A percentile compares a stretch with the other conserved stretches of the same genome.
phyloP scores from a whole-genome alignment of 2,113 vertebrate genomes.

The Tonatia bakeri region DNA sequence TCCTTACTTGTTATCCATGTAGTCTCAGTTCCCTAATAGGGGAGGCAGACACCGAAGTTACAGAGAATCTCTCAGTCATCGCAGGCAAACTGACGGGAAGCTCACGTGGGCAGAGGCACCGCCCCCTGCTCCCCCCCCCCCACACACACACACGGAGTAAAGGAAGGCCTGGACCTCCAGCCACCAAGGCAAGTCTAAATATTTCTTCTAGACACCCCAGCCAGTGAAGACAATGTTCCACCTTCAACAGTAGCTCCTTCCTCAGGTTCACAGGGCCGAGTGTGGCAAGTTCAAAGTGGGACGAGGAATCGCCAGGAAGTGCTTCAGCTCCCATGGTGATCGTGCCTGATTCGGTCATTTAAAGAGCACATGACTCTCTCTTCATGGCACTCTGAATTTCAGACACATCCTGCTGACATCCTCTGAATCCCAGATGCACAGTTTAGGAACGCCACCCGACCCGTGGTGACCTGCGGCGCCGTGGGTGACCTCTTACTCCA shows the following conservation, averaged over 20 bases:
- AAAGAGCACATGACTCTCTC: not conserved
- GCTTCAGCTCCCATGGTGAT: not conserved
- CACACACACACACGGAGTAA: too few species aligned
- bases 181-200: not conserved
- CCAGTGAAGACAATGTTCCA: not conserved
- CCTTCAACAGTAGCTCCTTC: not conserved
- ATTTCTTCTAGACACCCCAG: not conserved
- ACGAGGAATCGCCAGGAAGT: not conserved
- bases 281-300: not conserved
- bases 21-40: not conserved
- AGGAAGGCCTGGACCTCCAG: not conserved
- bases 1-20: not conserved
- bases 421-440: not conserved
- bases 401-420: not conserved
- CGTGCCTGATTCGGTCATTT: not conserved
- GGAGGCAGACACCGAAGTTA: not conserved
- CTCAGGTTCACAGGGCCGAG: not conserved
- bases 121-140: fast-evolving
- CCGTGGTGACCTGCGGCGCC: too few species aligned
- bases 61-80: not conserved
- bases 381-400: not conserved
- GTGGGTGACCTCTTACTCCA: too few species aligned
- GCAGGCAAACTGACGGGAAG: not conserved
- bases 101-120: not conserved
- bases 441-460: too few species aligned